Conservation (phyloP, 2,113 vertebrate species). For the Clupea harengus region DNA sequence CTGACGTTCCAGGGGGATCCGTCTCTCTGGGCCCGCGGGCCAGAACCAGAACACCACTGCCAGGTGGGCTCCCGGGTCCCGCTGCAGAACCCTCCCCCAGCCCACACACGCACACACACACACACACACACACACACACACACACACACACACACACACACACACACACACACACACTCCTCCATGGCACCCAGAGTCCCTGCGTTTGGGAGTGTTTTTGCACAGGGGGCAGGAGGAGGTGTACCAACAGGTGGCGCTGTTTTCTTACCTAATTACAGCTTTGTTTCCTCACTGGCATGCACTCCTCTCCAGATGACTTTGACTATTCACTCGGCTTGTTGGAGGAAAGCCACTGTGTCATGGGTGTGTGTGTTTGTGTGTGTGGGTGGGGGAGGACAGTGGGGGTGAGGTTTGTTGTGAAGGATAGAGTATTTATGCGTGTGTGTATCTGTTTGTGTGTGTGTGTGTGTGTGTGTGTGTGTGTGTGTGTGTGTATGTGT, state of each 20-base stretch:
- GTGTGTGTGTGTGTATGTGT: neutral
- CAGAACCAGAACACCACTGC: neutral
- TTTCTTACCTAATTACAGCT: slow-evolving; percentile 69
- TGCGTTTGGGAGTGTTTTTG: slow-evolving; percentile 3
- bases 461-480: no score
- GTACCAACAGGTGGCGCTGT: slow-evolving; percentile 73
- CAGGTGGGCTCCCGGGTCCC: neutral
- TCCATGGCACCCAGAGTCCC: slow-evolving; percentile 52
- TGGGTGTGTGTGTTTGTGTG: slow-evolving; percentile 13
- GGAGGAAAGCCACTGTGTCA: slow-evolving; percentile 36
- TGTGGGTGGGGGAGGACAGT: neutral
- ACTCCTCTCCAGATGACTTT: no score
- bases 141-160: slow-evolving; percentile 1
- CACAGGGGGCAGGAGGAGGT: slow-evolving; percentile 49
- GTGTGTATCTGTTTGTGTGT: neutral
- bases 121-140: neutral
- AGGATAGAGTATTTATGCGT: no score
- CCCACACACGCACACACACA: neutral
- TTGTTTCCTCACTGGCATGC: slow-evolving; percentile 66
- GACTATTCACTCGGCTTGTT: slow-evolving; percentile 33
- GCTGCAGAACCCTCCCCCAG: no score
- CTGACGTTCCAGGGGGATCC: slow-evolving; percentile 20
- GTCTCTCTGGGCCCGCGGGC: neutral
- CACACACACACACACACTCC: slow-evolving; percentile 41
- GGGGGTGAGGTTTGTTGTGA: neutral